Conservation (phyloP, 2,888 invertebrate genomes). For the Rhamnusium bicolor region DNA sequence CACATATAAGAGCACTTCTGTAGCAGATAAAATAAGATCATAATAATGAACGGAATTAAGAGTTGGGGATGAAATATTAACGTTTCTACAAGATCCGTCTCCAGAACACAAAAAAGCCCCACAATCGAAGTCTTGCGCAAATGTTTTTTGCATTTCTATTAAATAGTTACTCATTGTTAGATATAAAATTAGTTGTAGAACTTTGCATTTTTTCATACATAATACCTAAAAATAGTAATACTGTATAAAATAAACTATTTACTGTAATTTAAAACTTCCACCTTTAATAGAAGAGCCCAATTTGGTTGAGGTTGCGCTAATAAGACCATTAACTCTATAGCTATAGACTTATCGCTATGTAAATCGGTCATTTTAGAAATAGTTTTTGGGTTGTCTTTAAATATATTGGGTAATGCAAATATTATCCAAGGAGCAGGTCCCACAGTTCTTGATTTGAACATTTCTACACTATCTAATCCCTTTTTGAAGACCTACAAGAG, state of each 20-base stretch:
- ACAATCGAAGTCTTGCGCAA: slow-evolving; percentile 70
- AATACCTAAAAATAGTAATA: slow-evolving; percentile 73
- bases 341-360: slow-evolving; percentile 75
- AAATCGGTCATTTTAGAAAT: slow-evolving; percentile 70
- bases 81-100: slow-evolving; percentile 73
- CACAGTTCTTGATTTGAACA: slow-evolving; percentile 73
- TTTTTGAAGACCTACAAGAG: slow-evolving; percentile 72
- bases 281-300: slow-evolving; percentile 84
- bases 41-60: slow-evolving; percentile 67
- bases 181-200: slow-evolving; percentile 76
- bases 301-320: slow-evolving; percentile 85
- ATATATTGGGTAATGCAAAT: slow-evolving; percentile 78
- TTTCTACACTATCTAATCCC: slow-evolving; percentile 74
- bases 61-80: slow-evolving; percentile 51
- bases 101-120: slow-evolving; percentile 82
- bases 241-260: neutral
- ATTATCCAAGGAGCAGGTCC: slow-evolving; percentile 81
- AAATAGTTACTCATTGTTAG: slow-evolving; percentile 64
- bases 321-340: slow-evolving; percentile 81
- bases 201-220: slow-evolving; percentile 80
- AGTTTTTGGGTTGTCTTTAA: slow-evolving; percentile 70
- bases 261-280: slow-evolving; percentile 62
- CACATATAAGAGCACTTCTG: slow-evolving; percentile 77
- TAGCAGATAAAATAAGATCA: slow-evolving; percentile 77
- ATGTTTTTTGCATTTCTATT: slow-evolving; percentile 55